phyloP scores from a whole-genome alignment of 2,888 invertebrate species.

The Stenurella melanura region DNA sequence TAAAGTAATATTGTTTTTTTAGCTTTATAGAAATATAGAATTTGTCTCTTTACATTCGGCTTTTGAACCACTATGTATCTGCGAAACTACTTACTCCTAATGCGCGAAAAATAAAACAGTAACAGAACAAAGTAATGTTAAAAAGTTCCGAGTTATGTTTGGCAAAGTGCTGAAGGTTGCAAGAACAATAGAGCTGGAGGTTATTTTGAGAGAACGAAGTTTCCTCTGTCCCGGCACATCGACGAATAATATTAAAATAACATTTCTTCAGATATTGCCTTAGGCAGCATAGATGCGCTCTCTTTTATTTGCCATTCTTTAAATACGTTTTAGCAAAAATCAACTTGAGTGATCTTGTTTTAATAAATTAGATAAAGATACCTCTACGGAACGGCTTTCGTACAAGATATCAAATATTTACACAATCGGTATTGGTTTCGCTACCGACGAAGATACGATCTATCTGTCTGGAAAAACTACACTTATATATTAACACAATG shows the following conservation, averaged over 20 bases:
- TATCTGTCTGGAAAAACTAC: not conserved
- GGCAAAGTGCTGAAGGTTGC: not conserved
- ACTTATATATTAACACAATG: not conserved
- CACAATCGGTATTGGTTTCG: constrained; percentile 3
- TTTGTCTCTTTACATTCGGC: no score
- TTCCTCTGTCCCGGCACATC: constrained; percentile 9
- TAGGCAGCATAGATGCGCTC: constrained; percentile 1
- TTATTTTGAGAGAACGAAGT: constrained; percentile 12
- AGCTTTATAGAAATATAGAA: no score
- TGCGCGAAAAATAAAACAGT: constrained; percentile 16
- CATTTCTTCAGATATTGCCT: constrained; percentile 12
- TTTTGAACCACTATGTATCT: no score
- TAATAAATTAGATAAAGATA: constrained; percentile 23
- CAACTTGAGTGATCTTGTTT: constrained; percentile 1
- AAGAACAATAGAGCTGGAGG: constrained; percentile 17
- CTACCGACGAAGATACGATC: not conserved
- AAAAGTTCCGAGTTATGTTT: constrained; percentile 15
- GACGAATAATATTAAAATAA: constrained; percentile 13
- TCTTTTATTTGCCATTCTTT: not conserved
- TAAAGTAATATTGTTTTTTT: no score
- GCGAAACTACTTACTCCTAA: not conserved
- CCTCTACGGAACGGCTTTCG: not conserved
- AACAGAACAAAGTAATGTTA: not conserved
- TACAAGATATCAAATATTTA: constrained; percentile 13
- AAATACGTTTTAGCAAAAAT: constrained; percentile 7